Conservation (phyloP, 1,140 invertebrate species). For the Zaprionus vittiger region DNA sequence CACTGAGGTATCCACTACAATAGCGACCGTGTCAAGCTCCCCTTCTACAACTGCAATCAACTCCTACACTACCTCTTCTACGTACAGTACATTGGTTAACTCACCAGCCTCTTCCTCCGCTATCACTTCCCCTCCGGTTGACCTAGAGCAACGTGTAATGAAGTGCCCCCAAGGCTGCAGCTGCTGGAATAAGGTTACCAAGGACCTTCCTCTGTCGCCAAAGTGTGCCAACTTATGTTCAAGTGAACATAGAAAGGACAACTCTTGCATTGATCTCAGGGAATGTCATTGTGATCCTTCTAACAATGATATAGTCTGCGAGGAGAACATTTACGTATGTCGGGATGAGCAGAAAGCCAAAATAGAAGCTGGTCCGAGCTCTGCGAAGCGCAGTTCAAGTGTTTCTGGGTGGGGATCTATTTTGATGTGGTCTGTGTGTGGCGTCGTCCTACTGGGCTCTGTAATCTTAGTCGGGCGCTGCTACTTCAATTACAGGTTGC, state of each 20-base stretch:
- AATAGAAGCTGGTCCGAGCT: constrained; percentile 7
- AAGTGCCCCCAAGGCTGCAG: constrained; percentile 40
- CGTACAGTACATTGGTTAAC: background rate
- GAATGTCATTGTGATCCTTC: constrained; percentile 37
- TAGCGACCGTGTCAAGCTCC: background rate
- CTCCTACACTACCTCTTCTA: background rate
- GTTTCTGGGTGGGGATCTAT: constrained; percentile 18
- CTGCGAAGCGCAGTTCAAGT: background rate
- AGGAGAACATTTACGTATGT: background rate
- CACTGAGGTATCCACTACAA: background rate
- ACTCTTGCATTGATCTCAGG: constrained; percentile 40
- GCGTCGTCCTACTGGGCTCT: background rate
- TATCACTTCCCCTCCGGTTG: background rate
- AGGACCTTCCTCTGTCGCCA: background rate
- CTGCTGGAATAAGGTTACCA: constrained; percentile 46
- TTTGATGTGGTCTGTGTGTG: constrained; percentile 17
- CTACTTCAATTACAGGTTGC: constrained; percentile 1
- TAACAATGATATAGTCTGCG: constrained; percentile 24
- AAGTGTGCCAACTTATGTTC: constrained; percentile 48
- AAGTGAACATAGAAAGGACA: constrained; percentile 26
- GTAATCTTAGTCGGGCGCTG: background rate
- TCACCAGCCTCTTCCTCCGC: background rate
- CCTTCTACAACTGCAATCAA: background rate
- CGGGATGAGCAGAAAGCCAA: background rate
- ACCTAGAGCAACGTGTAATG: background rate